These are phyloP conservation scores for Meriones unguiculatus DNA, from an alignment of 2,113 vertebrate genomes.

Conservation along the genomic window DNA sequence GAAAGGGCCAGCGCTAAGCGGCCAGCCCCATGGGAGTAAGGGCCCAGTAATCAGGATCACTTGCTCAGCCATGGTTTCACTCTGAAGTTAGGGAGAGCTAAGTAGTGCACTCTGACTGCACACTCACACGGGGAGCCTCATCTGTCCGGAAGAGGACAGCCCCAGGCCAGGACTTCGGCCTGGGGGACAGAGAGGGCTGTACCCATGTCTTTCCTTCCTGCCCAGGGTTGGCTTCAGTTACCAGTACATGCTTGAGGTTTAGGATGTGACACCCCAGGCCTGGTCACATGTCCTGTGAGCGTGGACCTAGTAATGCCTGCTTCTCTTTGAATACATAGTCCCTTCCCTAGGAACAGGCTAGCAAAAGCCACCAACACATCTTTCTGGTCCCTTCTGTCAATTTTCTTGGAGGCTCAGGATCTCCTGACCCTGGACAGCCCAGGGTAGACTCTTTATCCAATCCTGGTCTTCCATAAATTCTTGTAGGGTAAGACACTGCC, in stretches of 20 bases:
- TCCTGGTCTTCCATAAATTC: not conserved
- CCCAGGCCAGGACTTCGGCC: too few species aligned
- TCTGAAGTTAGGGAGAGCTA: not conserved
- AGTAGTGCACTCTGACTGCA: not conserved
- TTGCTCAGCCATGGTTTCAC: rapidly evolving
- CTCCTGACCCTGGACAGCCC: not conserved
- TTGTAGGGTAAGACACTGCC: too few species aligned
- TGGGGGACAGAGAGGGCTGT: not conserved
- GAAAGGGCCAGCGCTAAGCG: not conserved
- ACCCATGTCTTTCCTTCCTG: too few species aligned
- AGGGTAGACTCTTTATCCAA: not conserved
- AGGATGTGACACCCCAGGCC: not conserved
- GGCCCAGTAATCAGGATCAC: too few species aligned
- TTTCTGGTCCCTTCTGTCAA: not conserved
- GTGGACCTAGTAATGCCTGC: not conserved
- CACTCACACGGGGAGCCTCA: rapidly evolving
- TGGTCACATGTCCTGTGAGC: not conserved
- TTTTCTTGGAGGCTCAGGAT: not conserved
- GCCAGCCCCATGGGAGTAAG: not conserved
- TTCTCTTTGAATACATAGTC: not conserved
- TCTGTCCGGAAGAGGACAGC: not conserved
- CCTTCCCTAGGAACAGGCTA: not conserved
- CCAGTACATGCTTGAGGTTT: not conserved
- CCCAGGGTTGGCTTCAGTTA: not conserved
- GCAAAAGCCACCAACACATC: not conserved